Conservation (phyloP, 2,113 vertebrate species). For the Choloepus hoffmanni region DNA sequence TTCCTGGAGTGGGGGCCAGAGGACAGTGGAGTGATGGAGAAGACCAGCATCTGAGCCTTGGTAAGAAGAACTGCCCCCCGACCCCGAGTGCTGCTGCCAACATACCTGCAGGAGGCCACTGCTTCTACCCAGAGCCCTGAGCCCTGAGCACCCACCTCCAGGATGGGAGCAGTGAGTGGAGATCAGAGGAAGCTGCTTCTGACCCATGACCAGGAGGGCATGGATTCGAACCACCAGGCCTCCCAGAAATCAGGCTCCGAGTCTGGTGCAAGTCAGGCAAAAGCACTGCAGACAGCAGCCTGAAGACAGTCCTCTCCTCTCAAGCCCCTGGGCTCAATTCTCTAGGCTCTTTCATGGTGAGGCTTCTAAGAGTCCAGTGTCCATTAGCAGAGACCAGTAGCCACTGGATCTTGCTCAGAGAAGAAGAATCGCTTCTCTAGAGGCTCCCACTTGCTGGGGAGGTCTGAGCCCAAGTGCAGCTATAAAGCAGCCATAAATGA, state of each 20-base stretch:
- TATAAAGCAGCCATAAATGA: not conserved
- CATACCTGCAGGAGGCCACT: not conserved
- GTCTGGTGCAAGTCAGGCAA: not conserved
- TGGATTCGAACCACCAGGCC: not conserved
- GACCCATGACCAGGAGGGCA: not conserved
- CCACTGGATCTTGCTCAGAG: not conserved
- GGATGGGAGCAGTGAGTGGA: not conserved
- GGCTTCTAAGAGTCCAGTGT: not conserved
- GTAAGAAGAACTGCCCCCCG: not conserved
- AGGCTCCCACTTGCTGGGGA: not conserved
- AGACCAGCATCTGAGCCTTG: not conserved
- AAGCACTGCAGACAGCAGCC: rapidly evolving
- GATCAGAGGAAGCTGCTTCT: not conserved
- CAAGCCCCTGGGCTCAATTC: not conserved
- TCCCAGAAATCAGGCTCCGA: not conserved
- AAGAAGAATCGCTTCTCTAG: not conserved
- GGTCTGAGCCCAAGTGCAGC: not conserved
- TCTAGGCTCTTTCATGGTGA: not conserved
- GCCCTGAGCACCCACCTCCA: not conserved
- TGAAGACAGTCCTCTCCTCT: not conserved
- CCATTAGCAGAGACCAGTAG: not conserved
- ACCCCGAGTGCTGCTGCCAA: not conserved
- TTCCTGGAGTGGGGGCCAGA: not conserved
- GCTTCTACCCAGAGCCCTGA: not conserved
- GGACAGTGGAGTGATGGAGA: not conserved